phyloP scores from a whole-genome alignment of 2,888 invertebrate species.

The Alloscopus bannaensis region DNA sequence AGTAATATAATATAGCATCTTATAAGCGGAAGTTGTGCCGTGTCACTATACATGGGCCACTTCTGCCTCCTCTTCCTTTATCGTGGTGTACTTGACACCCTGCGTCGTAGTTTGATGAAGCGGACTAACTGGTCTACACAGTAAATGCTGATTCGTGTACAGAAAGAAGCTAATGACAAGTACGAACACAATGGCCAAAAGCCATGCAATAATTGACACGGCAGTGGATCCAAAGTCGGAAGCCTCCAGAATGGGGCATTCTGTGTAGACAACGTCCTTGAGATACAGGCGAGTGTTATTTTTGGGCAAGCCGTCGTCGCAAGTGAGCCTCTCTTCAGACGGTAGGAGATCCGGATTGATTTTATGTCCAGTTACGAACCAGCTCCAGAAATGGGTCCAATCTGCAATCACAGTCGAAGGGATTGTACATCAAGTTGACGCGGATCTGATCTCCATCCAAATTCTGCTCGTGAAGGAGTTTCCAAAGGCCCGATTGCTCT shows the following conservation, averaged over 20 bases:
- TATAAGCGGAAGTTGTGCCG: too few species aligned
- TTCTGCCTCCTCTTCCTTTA: conserved; percentile 80
- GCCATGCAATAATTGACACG: conserved; percentile 77
- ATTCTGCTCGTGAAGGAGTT: conserved; percentile 58
- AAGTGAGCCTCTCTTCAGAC: conserved; percentile 79
- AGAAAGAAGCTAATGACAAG: conserved; percentile 79
- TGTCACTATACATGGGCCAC: conserved; percentile 73
- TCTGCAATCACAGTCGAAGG: conserved; percentile 81
- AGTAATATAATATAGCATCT: too few species aligned
- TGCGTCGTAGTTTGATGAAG: conserved; percentile 81
- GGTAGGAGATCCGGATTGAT: conserved; percentile 74
- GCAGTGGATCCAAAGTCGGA: conserved; percentile 75
- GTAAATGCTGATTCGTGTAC: conserved; percentile 80
- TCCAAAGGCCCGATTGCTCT: conserved; percentile 74
- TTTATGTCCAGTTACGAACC: conserved; percentile 76
- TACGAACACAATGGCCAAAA: conserved; percentile 79
- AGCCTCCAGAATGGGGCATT: conserved; percentile 73
- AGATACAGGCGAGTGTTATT: conserved; percentile 73
- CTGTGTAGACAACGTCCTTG: conserved; percentile 70
- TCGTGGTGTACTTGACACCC: conserved; percentile 85
- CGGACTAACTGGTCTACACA: conserved; percentile 79
- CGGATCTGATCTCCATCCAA: conserved; percentile 73
- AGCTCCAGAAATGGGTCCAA: conserved; percentile 80
- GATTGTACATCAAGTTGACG: conserved; percentile 82
- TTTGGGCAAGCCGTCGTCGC: conserved; percentile 75